phyloP scores from a whole-genome alignment of 1,140 invertebrate species.

The Caenorhabditis brenneri region DNA sequence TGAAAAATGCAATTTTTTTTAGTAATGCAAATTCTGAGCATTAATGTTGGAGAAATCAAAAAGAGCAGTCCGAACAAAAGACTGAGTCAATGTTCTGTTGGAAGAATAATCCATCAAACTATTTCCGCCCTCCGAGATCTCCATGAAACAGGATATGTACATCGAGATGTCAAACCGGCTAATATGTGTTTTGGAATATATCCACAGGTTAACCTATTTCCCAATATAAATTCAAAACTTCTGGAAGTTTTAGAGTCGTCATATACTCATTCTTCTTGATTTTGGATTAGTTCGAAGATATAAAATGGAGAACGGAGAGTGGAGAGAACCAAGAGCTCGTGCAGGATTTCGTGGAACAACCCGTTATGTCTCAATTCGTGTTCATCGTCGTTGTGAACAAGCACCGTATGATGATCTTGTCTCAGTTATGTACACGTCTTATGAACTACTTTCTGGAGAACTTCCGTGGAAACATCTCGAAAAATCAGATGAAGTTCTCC shows the following conservation, averaged over 20 bases:
- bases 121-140: slow-evolving; percentile 81
- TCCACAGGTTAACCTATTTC: slow-evolving; percentile 48
- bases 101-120: slow-evolving; percentile 91
- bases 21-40: slow-evolving; percentile 82
- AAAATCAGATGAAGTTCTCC: slow-evolving; percentile 54
- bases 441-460: slow-evolving; percentile 88
- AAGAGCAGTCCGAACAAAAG: slow-evolving; percentile 85
- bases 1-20: neutral
- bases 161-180: slow-evolving; percentile 92
- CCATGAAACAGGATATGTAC: slow-evolving; percentile 95
- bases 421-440: slow-evolving; percentile 80
- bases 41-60: slow-evolving; percentile 92
- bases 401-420: slow-evolving; percentile 83
- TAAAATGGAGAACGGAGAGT: slow-evolving; percentile 84
- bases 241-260: slow-evolving; percentile 45
- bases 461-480: slow-evolving; percentile 80
- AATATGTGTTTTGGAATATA: slow-evolving; percentile 54
- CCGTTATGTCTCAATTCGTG: slow-evolving; percentile 97
- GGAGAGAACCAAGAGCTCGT: slow-evolving; percentile 87
- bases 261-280: slow-evolving; percentile 80
- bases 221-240: neutral
- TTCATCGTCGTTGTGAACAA: slow-evolving; percentile 87
- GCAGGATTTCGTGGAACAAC: slow-evolving; percentile 97
- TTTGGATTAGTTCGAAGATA: slow-evolving; percentile 96
- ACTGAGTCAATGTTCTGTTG: slow-evolving; percentile 92